These are phyloP conservation scores for Drosophila greeni DNA, from an alignment of 2,888 invertebrate genomes.

Conservation along the genomic window DNA sequence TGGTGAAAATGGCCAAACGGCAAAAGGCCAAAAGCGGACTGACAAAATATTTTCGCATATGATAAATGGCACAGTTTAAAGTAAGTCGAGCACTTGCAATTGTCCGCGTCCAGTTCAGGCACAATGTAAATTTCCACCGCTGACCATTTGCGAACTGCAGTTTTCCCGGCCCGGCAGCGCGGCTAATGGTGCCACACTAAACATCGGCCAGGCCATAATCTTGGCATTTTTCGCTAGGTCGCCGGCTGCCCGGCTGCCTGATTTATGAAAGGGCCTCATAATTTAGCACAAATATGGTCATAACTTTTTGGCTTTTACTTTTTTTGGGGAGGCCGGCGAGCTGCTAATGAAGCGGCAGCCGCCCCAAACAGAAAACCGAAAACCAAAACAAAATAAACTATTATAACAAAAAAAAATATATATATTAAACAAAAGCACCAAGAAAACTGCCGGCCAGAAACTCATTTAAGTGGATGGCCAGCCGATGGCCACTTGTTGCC, in stretches of 20 bases:
- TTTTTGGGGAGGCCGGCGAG: conserved; percentile 41
- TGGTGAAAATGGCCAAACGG: conserved; percentile 65
- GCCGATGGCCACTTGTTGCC: conserved; percentile 67
- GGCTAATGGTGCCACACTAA: conserved; percentile 52
- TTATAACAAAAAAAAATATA: neutral
- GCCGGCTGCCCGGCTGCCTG: conserved; percentile 40
- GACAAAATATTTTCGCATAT: conserved; percentile 66
- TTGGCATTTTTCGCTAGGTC: conserved; percentile 59
- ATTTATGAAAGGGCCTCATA: conserved; percentile 75
- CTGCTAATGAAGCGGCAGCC: conserved; percentile 61
- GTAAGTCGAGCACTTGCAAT: conserved; percentile 69
- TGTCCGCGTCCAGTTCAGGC: conserved; percentile 53
- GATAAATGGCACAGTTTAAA: conserved; percentile 75
- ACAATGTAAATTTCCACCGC: conserved; percentile 68
- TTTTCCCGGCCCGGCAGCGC: conserved; percentile 39
- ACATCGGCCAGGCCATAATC: conserved; percentile 38
- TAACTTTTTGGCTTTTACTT: conserved; percentile 72
- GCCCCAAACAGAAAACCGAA: conserved; percentile 51
- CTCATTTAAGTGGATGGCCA: conserved; percentile 59
- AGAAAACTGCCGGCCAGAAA: conserved; percentile 37
- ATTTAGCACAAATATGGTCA: conserved; percentile 76
- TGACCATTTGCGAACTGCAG: conserved; percentile 55
- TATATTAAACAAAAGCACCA: conserved; percentile 15
- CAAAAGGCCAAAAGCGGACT: conserved; percentile 53
- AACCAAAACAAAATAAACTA: conserved; percentile 5